Conservation (phyloP, 2,113 vertebrate species). For the Seriola dumerili region DNA sequence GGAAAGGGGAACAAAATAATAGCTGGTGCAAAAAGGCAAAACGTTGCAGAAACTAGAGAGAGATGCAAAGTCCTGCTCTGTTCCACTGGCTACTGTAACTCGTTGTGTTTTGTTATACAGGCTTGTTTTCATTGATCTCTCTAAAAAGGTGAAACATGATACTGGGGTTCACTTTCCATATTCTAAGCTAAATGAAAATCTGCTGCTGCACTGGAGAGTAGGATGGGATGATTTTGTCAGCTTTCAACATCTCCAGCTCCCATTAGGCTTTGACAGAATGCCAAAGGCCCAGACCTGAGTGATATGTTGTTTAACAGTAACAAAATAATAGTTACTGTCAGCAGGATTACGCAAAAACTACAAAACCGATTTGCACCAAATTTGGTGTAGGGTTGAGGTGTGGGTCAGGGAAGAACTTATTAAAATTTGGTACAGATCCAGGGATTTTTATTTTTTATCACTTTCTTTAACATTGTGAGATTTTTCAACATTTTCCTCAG, state of each 20-base stretch:
- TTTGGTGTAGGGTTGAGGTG: too few relatives aligned
- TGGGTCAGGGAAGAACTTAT: too few relatives aligned
- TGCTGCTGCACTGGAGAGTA: not conserved
- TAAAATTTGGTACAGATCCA: too few relatives aligned
- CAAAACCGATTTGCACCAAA: too few relatives aligned
- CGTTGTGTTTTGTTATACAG: not conserved
- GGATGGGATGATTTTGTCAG: not conserved
- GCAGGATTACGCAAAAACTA: too few relatives aligned
- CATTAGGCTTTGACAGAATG: constrained; percentile 14
- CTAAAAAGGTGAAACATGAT: not conserved
- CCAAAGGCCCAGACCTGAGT: not conserved
- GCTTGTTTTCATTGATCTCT: not conserved
- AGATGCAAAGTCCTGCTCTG: not conserved
- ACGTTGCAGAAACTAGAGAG: not conserved
- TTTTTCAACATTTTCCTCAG: too few relatives aligned
- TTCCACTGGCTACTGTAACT: not conserved
- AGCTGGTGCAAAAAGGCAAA: not conserved
- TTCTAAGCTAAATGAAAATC: not conserved
- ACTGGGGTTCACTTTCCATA: not conserved
- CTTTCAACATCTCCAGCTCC: not conserved
- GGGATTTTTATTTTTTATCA: too few relatives aligned
- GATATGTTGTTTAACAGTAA: not conserved
- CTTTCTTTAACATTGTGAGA: too few relatives aligned
- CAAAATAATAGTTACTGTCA: not conserved
- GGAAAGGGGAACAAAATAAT: not conserved